These are phyloP conservation scores for Campylorhamphus procurvoides DNA, from an alignment of 2,113 vertebrate genomes.

Conservation along the genomic window DNA sequence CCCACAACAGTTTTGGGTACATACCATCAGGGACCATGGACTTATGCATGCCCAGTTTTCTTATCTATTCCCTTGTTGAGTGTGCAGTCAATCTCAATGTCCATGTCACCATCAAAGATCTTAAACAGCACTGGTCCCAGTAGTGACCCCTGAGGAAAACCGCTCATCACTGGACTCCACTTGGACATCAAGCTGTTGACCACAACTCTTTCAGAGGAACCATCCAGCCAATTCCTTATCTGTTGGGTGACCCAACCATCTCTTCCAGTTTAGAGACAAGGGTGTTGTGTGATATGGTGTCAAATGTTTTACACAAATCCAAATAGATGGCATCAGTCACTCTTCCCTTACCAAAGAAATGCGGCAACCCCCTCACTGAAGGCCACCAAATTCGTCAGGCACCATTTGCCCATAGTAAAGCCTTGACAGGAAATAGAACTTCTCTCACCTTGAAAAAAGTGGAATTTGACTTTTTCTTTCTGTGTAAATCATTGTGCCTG, in stretches of 20 bases:
- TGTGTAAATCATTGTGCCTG: not conserved
- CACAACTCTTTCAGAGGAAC: not conserved
- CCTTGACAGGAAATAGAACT: not conserved
- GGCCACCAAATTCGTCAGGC: not conserved
- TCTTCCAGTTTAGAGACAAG: not conserved
- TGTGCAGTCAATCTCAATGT: not conserved
- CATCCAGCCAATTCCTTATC: not conserved
- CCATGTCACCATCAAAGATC: not conserved
- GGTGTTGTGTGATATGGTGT: not conserved
- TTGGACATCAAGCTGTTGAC: not conserved
- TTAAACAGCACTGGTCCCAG: not conserved
- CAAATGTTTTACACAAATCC: not conserved
- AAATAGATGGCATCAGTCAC: not conserved
- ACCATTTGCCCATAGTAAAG: not conserved
- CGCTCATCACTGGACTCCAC: not conserved
- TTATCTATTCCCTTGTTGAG: not conserved
- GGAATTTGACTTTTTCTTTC: conserved; percentile 14
- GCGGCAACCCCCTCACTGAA: not conserved
- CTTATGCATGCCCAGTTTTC: not conserved
- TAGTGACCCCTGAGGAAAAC: not conserved
- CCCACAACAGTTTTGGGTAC: not conserved
- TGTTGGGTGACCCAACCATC: not conserved
- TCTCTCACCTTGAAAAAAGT: conserved; percentile 4
- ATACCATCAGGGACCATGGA: not conserved
- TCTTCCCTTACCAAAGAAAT: not conserved